phyloP scores from a whole-genome alignment of 2,113 vertebrate species.

The Pollimyrus isidori region DNA sequence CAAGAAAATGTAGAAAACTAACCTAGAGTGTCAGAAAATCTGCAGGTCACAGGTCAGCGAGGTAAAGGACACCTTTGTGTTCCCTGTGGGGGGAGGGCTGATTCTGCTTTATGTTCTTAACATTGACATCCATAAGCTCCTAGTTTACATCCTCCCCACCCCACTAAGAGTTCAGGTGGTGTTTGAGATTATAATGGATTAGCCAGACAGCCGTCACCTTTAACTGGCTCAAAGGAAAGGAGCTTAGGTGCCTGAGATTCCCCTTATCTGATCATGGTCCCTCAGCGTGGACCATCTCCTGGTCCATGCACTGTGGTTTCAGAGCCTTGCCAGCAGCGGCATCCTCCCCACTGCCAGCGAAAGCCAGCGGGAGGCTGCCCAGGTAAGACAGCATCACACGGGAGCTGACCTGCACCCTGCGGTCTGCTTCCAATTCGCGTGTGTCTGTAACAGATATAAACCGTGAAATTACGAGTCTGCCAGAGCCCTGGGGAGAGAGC shows the following conservation, averaged over 20 bases:
- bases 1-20: neutral
- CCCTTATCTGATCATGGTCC: neutral
- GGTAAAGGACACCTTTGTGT: neutral
- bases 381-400: neutral
- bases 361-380: neutral
- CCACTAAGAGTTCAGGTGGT: neutral
- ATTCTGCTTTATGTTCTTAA: neutral
- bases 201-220: neutral
- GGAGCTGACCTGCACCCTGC: neutral
- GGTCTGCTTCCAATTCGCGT: constrained; percentile 13
- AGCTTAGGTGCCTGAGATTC: neutral
- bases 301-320: neutral
- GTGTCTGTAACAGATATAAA: constrained; percentile 20
- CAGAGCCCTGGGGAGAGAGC: neutral
- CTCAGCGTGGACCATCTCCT: neutral
- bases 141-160: neutral
- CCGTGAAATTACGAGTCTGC: constrained; percentile 18
- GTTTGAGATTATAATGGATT: neutral
- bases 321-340: neutral
- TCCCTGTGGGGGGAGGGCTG: neutral
- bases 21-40: neutral
- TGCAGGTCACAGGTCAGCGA: neutral
- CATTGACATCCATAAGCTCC: neutral
- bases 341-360: neutral
- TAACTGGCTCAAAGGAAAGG: neutral